Base-by-base conservation (phyloP, 2,113 vertebrate species). In the Lucifuga dentata region DNA sequence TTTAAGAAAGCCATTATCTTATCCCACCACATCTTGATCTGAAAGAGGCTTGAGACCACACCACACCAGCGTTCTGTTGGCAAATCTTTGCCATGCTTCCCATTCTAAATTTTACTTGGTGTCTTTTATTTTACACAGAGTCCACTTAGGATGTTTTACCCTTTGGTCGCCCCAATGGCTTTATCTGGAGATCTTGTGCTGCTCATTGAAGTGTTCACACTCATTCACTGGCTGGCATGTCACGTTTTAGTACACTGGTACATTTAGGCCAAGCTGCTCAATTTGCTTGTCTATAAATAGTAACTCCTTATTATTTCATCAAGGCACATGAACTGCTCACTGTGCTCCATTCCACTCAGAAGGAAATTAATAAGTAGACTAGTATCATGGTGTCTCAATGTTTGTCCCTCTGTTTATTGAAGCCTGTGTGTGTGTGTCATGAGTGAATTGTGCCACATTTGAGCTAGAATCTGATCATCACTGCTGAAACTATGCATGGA, bases 251-350 rank as follows among this genome's bases (percentile, higher is more conserved):
- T 46, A 15, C 57, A 48, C 51, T 41, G 76, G 73, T 64, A 76
- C 55, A 75, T 83, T 68, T 56, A 68, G 72, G 74, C 46, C 65
- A 48, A 16, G 68, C 69, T 61, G 17, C 49, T 68, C 44, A 50
- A 16, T 76, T 43, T 58, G 38, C 24, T 8, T 23, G 32, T 50
- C 78, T 85, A 89, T 83, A 85, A 81, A 86, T 84, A 87, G 73
- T 64, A 63, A 10, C 12, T 73, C 15, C 11, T 88, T 78, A 87
- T 86, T 87, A 87, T 80, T 86, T 86, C 71, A 87, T 83, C 40
- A 77, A 60, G 66, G 69, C 65, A 71, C 20, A 57, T 55, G 39
- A 72, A 77, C 17, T n/a, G 32, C 65, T 57, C 17, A 38, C 72
- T 67, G 62, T 81, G 57, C 81, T 48, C 21, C 64, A 45, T 64